Percentiles rank a stretch among this genome's conserved stretches.
These are phyloP conservation scores for Polypterus bichir DNA, from an alignment of 2,113 vertebrate genomes.

Conservation along the genomic window DNA sequence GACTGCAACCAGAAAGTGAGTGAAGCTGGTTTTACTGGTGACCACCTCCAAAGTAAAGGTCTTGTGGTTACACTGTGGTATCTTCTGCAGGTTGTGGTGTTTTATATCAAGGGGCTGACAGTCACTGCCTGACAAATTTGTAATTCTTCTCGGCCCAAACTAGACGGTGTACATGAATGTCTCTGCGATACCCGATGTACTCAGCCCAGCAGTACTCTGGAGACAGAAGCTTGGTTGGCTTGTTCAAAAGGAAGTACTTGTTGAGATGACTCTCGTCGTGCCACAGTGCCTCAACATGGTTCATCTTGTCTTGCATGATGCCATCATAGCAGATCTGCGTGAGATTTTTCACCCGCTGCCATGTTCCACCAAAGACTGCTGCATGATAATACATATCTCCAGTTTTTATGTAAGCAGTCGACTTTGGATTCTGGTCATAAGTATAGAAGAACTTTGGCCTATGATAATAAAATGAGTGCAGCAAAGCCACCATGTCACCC, in stretches of 20 bases:
- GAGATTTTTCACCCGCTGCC: constrained; percentile 34
- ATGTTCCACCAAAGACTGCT: constrained; percentile 53
- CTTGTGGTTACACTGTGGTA: no score
- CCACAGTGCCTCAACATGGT: constrained; percentile 54
- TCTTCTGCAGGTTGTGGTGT: no score
- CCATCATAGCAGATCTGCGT: constrained; percentile 33
- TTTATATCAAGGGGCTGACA: no score
- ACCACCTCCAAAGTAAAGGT: no score
- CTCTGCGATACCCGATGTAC: constrained; percentile 18
- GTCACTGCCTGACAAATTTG: constrained; percentile 13
- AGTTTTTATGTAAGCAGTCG: constrained; percentile 35
- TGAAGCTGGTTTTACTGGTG: no score
- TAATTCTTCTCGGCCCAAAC: constrained; percentile 42
- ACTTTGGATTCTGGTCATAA: constrained; percentile 45
- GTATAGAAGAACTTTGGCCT: constrained; percentile 28
- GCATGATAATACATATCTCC: constrained; percentile 63
- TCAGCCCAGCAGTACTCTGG: constrained; percentile 62
- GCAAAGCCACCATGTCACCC: constrained; percentile 47
- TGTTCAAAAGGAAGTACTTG: constrained; percentile 50
- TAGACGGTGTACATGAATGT: constrained; percentile 30
- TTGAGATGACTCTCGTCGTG: constrained; percentile 68
- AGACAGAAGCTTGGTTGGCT: constrained; percentile 55
- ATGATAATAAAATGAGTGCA: constrained; percentile 52
- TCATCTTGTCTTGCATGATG: constrained; percentile 41
- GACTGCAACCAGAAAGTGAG: no score